phyloP scores from a whole-genome alignment of 2,888 invertebrate species.

The Atherix ibis region DNA sequence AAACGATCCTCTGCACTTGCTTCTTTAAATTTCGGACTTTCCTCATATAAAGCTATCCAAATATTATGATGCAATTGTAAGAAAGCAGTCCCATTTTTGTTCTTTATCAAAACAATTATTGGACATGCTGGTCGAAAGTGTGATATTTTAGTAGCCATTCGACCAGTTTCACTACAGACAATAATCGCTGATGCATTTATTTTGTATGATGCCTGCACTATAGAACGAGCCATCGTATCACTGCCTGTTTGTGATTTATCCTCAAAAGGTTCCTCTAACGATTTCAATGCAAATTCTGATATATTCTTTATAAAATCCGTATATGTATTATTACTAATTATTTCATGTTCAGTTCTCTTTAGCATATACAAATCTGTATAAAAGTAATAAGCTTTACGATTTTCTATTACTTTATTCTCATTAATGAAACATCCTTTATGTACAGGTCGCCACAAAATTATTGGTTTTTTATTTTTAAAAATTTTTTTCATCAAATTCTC shows the following conservation, averaged over 20 bases:
- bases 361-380: too few relatives aligned
- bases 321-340: too few relatives aligned
- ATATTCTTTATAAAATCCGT: neutral
- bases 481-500: constrained; percentile 15
- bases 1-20: neutral
- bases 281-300: neutral
- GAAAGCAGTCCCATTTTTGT: constrained; percentile 19
- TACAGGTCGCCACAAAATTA: constrained; percentile 16
- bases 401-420: too few relatives aligned
- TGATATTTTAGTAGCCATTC: constrained; percentile 23
- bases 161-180: constrained; percentile 19
- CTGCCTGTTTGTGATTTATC: constrained; percentile 19
- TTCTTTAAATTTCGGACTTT: constrained; percentile 2
- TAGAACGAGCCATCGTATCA: constrained; percentile 20
- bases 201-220: constrained; percentile 20
- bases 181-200: constrained; percentile 20
- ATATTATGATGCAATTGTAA: constrained; percentile 20
- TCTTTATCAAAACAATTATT: constrained; percentile 21
- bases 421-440: neutral
- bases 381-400: too few relatives aligned
- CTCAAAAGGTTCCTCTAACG: constrained; percentile 6
- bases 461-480: constrained; percentile 18
- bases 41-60: constrained; percentile 6
- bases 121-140: constrained; percentile 23
- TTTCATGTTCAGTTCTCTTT: too few relatives aligned